Percentiles rank a stretch among this genome's conserved stretches.
Evolutionary conservation across 2,888 invertebrate genomes (phyloP).

Genomic region (Sesamia inferens): DNA sequence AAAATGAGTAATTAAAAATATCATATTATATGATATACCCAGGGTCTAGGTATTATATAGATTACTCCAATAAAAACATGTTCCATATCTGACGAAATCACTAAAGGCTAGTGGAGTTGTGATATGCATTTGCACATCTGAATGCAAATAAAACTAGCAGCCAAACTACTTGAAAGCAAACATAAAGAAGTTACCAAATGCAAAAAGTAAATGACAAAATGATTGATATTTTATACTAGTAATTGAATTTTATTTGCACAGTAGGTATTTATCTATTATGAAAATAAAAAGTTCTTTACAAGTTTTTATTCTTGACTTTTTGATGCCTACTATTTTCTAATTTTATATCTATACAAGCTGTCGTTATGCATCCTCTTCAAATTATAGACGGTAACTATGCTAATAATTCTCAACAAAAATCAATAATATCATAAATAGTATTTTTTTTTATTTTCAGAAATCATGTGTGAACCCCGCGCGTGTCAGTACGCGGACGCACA

Average conservation of each 20-base stretch:
- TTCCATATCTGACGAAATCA: conserved; percentile 2
- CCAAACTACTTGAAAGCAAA: background rate
- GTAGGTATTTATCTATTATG: background rate
- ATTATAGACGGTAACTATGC: no score
- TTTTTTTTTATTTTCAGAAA: no score
- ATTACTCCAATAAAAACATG: conserved; percentile 29
- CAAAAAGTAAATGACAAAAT: background rate
- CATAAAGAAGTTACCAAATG: background rate
- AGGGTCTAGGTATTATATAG: background rate
- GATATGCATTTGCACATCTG: conserved; percentile 6
- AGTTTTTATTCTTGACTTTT: background rate
- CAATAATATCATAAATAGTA: no score
- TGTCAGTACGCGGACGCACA: no score
- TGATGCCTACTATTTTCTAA: no score
- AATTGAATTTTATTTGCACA: conserved; percentile 1
- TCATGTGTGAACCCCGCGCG: no score
- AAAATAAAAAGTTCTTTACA: background rate
- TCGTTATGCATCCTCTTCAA: no score
- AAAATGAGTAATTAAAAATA: no score
- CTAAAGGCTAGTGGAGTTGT: conserved; percentile 6
- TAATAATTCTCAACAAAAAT: no score
- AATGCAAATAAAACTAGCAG: conserved; percentile 15
- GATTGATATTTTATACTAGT: background rate
- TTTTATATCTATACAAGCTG: no score
- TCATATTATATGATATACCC: background rate